These are phyloP conservation scores for Drosophila littoralis DNA, from an alignment of 1,140 invertebrate genomes.

Conservation along the genomic window DNA sequence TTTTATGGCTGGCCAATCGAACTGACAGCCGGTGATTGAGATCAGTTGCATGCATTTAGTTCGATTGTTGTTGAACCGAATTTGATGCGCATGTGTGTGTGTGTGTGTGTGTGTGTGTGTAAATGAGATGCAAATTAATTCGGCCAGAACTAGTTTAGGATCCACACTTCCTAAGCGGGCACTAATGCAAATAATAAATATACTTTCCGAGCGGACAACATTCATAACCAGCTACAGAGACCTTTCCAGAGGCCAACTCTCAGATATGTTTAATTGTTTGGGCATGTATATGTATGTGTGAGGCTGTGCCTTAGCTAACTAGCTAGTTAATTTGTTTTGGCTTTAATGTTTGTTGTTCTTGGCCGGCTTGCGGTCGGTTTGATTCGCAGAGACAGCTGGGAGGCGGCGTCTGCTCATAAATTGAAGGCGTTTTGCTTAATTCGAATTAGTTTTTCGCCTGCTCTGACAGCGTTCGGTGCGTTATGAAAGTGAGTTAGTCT, in stretches of 20 bases:
- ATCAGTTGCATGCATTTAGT: conserved; percentile 1
- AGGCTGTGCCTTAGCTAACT: neutral
- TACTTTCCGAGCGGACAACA: conserved; percentile 42
- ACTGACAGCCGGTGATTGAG: conserved; percentile 3
- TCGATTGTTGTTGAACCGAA: conserved; percentile 21
- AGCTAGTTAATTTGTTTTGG: conserved; percentile 17
- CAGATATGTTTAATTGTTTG: no score
- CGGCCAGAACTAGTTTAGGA: conserved; percentile 67
- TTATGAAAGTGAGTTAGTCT: conserved; percentile 69
- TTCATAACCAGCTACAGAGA: conserved; percentile 27
- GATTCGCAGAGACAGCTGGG: conserved; percentile 40
- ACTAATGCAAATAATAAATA: conserved; percentile 72
- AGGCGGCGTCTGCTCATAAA: conserved; percentile 55
- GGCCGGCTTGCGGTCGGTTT: conserved; percentile 18
- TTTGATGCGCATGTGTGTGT: conserved; percentile 4
- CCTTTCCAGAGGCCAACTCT: conserved; percentile 23
- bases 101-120: neutral
- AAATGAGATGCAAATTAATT: conserved; percentile 45
- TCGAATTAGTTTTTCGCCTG: conserved; percentile 71
- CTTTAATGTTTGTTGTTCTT: conserved; percentile 23
- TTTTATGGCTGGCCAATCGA: conserved; percentile 13
- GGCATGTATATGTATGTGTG: neutral
- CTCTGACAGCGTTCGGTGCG: conserved; percentile 45
- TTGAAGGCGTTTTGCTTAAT: conserved; percentile 54
- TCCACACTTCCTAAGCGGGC: conserved; percentile 55